Evolutionary conservation across 2,888 invertebrate species (phyloP).

Genomic region (Heliconius ismenius): DNA sequence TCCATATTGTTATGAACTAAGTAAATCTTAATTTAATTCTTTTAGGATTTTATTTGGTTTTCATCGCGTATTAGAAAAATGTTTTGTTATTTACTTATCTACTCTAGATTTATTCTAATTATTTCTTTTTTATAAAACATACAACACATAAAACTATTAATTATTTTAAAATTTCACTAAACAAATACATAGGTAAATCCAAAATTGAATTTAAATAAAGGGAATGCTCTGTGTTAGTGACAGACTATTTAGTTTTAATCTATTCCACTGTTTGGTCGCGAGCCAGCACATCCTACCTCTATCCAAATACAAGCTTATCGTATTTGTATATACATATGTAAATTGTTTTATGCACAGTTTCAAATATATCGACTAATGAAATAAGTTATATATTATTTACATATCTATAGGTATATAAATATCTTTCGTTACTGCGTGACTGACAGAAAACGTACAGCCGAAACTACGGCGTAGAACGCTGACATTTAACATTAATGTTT

Average conservation of each 20-base stretch:
- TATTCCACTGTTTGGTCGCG: conserved; percentile 45
- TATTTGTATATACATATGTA: conserved; percentile 21
- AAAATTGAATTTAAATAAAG: conserved; percentile 11
- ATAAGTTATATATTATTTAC: not conserved
- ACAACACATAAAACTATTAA: not conserved
- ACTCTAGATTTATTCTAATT: too few species aligned
- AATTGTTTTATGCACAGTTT: conserved; percentile 21
- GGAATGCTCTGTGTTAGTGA: conserved; percentile 37
- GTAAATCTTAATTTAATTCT: too few species aligned
- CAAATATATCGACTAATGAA: not conserved
- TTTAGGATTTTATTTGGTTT: too few species aligned
- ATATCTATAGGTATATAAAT: too few species aligned
- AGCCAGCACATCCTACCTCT: conserved; percentile 34
- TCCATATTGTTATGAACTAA: too few species aligned
- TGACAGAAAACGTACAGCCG: too few species aligned
- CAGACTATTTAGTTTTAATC: conserved; percentile 49
- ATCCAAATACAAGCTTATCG: conserved; percentile 31
- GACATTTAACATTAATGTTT: too few species aligned
- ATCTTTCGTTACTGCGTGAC: too few species aligned
- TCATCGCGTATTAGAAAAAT: too few species aligned
- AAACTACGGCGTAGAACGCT: too few species aligned
- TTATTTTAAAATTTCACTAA: not conserved
- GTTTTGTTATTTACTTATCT: too few species aligned
- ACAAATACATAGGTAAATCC: not conserved
- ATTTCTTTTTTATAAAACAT: too few species aligned